These are phyloP conservation scores for Rhabditophanes sp. DNA, from an alignment of 2,888 invertebrate species.

Conservation along the genomic window DNA sequence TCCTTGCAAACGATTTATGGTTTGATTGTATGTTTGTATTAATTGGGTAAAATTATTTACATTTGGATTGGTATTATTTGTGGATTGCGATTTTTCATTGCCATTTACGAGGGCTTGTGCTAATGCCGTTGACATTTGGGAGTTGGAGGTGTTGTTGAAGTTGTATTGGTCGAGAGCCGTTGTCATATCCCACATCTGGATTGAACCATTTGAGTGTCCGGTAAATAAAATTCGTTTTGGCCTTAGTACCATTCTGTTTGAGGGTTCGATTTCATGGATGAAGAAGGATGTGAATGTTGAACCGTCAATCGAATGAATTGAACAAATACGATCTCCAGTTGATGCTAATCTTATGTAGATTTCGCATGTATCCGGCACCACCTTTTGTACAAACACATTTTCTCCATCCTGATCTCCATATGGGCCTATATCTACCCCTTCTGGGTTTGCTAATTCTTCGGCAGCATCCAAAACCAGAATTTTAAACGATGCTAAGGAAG, in stretches of 20 bases:
- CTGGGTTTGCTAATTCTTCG: not conserved
- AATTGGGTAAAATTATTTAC: not conserved
- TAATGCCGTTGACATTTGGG: not conserved
- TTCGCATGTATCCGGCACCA: constrained; percentile 87
- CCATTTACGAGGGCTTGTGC: constrained; percentile 2
- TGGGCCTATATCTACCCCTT: constrained; percentile 54
- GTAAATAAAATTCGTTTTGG: constrained; percentile 75
- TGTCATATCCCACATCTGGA: constrained; percentile 85
- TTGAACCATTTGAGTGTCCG: constrained; percentile 67
- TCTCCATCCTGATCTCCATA: constrained; percentile 95
- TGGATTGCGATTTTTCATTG: constrained; percentile 2
- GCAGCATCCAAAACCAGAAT: constrained; percentile 64
- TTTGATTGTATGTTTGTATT: constrained; percentile 2
- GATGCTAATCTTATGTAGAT: constrained; percentile 82
- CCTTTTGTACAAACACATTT: constrained; percentile 91
- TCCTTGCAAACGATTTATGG: constrained; percentile 45
- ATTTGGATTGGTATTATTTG: not conserved
- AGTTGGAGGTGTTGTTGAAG: constrained; percentile 46
- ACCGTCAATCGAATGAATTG: constrained; percentile 80
- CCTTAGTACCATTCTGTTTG: constrained; percentile 71
- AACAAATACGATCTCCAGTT: constrained; percentile 66
- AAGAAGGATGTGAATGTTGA: constrained; percentile 83
- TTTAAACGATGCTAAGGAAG: constrained; percentile 89
- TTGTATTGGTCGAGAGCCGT: constrained; percentile 67
- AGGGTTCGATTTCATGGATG: constrained; percentile 92